A percentile compares a stretch with the other conserved stretches of the same genome.
Evolutionary conservation across 64 coral and sea anemone species (phyloP).

Genomic region (Anthopleura sola): DNA sequence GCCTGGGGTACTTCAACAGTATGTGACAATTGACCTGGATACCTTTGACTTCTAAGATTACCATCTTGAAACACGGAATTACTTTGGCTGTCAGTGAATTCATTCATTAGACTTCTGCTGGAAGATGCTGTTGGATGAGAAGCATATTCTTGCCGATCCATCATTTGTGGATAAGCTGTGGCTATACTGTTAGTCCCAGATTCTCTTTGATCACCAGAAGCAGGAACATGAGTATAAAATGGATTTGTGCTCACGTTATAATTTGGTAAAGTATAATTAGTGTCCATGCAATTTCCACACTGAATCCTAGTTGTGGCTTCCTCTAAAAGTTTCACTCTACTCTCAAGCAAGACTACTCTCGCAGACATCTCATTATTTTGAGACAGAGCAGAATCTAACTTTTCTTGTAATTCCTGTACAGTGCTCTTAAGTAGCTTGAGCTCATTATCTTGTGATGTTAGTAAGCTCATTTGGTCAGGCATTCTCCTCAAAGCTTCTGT

Average conservation of each 20-base stretch:
- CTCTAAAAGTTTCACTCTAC: constrained; percentile 71
- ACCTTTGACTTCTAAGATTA: background rate
- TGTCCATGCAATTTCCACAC: constrained; percentile 18
- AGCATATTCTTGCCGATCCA: background rate
- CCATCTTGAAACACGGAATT: background rate
- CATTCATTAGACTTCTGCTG: background rate
- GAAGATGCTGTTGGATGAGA: background rate
- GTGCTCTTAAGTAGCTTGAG: constrained; percentile 12
- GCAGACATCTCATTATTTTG: constrained; percentile 80
- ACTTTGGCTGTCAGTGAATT: background rate
- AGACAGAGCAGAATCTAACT: constrained; percentile 42
- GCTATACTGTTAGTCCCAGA: background rate
- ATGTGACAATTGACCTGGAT: background rate
- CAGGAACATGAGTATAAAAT: background rate
- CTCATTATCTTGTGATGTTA: constrained; percentile 11
- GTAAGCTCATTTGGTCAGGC: background rate
- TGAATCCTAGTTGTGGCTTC: constrained; percentile 22
- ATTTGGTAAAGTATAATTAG: background rate
- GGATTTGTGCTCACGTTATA: background rate
- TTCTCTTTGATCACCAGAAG: background rate
- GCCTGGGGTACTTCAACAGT: background rate
- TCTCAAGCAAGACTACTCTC: constrained; percentile 75
- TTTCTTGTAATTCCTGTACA: constrained; percentile 64
- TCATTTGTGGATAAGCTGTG: background rate
- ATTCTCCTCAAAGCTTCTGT: background rate